These are phyloP conservation scores for Rhadinocentrus ornatus DNA, from an alignment of 2,797 vertebrate species.

Conservation along the genomic window DNA sequence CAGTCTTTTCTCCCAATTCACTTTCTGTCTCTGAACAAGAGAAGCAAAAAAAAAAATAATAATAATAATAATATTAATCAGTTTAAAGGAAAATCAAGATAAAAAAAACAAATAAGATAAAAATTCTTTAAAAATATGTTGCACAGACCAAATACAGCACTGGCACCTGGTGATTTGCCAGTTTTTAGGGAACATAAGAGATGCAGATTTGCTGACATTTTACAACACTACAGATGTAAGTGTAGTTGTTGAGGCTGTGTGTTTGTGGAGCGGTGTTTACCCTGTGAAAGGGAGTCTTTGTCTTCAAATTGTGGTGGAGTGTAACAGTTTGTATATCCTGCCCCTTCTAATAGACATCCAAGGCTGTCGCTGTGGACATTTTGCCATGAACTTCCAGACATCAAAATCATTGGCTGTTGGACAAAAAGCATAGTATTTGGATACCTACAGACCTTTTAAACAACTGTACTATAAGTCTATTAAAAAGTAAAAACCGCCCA, in stretches of 20 bases:
- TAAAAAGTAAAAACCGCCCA: constrained; percentile 14
- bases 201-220: not conserved
- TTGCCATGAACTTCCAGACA: constrained; percentile 60
- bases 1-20: constrained; percentile 23
- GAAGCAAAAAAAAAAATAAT: no score
- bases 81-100: not conserved
- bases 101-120: not conserved
- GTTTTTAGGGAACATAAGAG: not conserved
- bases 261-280: constrained; percentile 46
- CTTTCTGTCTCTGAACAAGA: constrained; percentile 38
- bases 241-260: constrained; percentile 1
- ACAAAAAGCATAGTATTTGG: not conserved
- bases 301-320: constrained; percentile 50
- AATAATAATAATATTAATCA: no score
- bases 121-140: not conserved
- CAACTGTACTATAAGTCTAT: not conserved
- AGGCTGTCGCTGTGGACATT: constrained; percentile 53
- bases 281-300: constrained; percentile 47
- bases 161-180: not conserved
- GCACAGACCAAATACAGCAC: not conserved
- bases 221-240: not conserved
- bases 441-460: not conserved
- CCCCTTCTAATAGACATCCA: constrained; percentile 60
- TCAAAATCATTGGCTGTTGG: constrained; percentile 67
- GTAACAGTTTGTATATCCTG: constrained; percentile 66